Evolutionary conservation across 2,113 vertebrate species (phyloP), one percentile per base, ranked within the genome.

Genomic region (Podiceps cristatus): DNA sequence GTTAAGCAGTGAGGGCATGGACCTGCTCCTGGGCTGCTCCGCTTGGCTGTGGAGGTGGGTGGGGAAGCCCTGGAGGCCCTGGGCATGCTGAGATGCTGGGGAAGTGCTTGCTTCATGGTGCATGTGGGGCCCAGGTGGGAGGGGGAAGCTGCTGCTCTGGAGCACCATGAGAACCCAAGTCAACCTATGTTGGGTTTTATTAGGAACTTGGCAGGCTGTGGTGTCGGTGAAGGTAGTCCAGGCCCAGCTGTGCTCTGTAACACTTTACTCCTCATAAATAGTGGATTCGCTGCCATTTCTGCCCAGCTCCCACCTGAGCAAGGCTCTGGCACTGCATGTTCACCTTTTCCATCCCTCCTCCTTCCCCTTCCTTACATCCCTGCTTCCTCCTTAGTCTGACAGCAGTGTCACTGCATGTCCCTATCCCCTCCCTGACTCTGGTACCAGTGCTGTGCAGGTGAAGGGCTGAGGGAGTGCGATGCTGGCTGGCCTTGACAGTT

Each of bases 221-320:
- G 95, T 93, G 94, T 95, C 6, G 25, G 89, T 85, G 91, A 97
- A 97, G 87, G 87, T 66, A 96, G 91, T 93, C 74, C 95, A 95
- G 95, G 67, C 87, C 59, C 81, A 94, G 81, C 85, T 93, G 77
- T 93, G 87, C 71, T 97, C 84, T 95, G 69, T 91, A 91, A 86
- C 80, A 73, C 63, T 96, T 96, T 92, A 37, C 97, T 97, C 93
- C 95, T 95, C 28, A 0, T 97, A 97, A 97, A 97, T 91, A 95
- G 77, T 77, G 66, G 69, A 82, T 88, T 93, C 18, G 4, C 67
- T 97, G 94, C 91, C 63, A 63, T 91, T 94, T 85, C 71, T 96
- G 66, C 71, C 66, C 84, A 62, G 87, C 29, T 93, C 37, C 78
- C 77, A 95, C 81, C 77, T 93, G 55, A 93, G n/a, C 45, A 58